Evolutionary conservation across 2,113 vertebrate species (phyloP), one percentile per base, ranked within the genome.

Genomic region (Colaptes auratus): DNA sequence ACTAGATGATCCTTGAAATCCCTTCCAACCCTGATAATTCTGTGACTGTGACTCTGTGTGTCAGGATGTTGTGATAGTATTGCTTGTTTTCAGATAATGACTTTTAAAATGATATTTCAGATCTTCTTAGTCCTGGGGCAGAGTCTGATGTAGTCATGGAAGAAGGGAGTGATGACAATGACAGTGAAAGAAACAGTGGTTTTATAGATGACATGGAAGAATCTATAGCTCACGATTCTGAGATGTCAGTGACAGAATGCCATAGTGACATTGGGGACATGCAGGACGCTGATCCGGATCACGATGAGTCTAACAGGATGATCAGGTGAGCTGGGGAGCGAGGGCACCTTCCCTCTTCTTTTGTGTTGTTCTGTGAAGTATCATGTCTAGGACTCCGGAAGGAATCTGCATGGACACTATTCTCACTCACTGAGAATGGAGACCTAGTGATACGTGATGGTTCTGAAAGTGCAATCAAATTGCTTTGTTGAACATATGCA

Each of bases 151-250:
- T 98, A 10, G 98, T 98, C 59, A 98, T 99, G 99, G 98, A 98
- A 97, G 99, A 99, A 94, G 99, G 98, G 67, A 99, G 98, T 28
- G 99, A 99, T 19, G 99, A 99, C 96, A 99, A 98, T 16, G 99
- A 99, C 70, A 97, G 97, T 31, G 99, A 99, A 88, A 97, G 98
- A 70, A 98, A 98, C 89, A 98, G 98, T 66, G 96, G 98, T 9
- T 98, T 99, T 67, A 96, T 98, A 92, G 99, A 99, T 67, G 99
- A 99, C 80, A 97, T 99, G 98, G 99, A 99, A 13, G 99, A 99
- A 25, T 98, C 97, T 3, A 95, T 99, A 91, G 96, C 95, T 61
- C 98, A 98, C 4, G 98, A 99, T 81, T 97, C 98, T 12, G 98
- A 98, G 12, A 97, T 98, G 60, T 96, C 97, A 46, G 96, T 98